phyloP scores from a whole-genome alignment of 2,113 vertebrate species.

The Catharus fuscescens region DNA sequence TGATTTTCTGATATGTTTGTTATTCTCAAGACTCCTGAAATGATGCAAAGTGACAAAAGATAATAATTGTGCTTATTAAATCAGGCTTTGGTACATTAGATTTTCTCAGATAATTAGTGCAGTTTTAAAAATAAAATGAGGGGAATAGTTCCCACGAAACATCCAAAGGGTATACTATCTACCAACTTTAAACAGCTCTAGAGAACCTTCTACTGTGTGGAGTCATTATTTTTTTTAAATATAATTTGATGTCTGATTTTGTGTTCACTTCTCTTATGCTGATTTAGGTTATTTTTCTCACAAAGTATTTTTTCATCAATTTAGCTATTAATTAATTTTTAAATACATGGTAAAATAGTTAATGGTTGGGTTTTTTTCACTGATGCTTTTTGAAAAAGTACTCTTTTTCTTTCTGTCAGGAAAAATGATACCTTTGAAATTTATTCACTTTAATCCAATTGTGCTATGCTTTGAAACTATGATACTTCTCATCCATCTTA shows the following conservation, averaged over 20 bases:
- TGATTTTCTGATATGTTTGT: neutral
- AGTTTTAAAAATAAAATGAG: neutral
- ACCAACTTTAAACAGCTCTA: neutral
- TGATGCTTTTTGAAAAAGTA: neutral
- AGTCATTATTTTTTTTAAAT: neutral
- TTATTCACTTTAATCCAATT: neutral
- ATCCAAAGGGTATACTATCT: neutral
- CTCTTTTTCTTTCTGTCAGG: neutral
- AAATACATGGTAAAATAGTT: neutral
- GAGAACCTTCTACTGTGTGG: neutral
- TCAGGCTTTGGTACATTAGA: neutral
- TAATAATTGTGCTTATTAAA: conserved; percentile 20
- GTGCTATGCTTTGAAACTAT: neutral
- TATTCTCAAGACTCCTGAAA: neutral
- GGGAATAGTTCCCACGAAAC: neutral
- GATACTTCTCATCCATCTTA: neutral
- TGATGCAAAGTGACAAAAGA: neutral
- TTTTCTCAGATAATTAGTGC: conserved; percentile 17
- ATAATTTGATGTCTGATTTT: neutral
- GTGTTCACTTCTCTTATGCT: neutral
- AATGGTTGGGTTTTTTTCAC: neutral
- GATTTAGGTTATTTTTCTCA: neutral
- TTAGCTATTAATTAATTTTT: neutral
- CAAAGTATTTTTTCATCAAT: neutral
- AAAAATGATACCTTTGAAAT: neutral